Evolutionary conservation across 1,140 invertebrate species (phyloP).

Genomic region (Drosophila sproati): DNA sequence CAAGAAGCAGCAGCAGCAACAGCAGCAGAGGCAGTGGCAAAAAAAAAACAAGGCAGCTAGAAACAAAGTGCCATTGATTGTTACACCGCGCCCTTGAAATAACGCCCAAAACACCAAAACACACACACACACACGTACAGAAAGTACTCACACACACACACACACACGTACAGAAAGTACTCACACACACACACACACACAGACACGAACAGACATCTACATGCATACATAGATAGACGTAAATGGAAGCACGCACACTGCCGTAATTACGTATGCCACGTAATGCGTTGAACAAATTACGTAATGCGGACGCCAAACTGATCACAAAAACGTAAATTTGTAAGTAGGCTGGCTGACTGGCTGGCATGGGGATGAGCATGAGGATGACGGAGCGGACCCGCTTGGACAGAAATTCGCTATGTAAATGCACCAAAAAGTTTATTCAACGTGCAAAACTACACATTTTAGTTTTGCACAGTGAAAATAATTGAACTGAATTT

Average conservation of each 20-base stretch:
- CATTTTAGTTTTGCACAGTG: constrained; percentile 27
- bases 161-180: no score
- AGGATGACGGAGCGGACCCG: background rate
- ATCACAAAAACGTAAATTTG: constrained; percentile 47
- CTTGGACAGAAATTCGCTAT: no score
- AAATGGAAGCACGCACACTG: constrained; percentile 24
- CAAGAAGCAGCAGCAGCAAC: constrained; percentile 3
- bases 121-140: no score
- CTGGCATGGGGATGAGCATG: background rate
- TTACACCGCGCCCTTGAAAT: constrained; percentile 43
- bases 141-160: no score
- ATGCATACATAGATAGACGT: background rate
- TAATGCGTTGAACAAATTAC: constrained; percentile 52
- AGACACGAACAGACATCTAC: no score
- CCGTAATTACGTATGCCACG: constrained; percentile 50
- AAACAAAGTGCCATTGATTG: constrained; percentile 47
- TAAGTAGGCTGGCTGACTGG: background rate
- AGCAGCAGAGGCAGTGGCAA: background rate
- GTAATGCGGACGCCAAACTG: constrained; percentile 48
- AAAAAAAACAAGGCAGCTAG: constrained; percentile 29
- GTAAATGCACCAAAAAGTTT: constrained; percentile 17
- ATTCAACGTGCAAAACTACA: constrained; percentile 35
- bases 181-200: no score
- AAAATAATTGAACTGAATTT: constrained; percentile 1
- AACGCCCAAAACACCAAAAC: constrained; percentile 10